Conservation (phyloP, 2,888 invertebrate species). For the Erpobdella octoculata region DNA sequence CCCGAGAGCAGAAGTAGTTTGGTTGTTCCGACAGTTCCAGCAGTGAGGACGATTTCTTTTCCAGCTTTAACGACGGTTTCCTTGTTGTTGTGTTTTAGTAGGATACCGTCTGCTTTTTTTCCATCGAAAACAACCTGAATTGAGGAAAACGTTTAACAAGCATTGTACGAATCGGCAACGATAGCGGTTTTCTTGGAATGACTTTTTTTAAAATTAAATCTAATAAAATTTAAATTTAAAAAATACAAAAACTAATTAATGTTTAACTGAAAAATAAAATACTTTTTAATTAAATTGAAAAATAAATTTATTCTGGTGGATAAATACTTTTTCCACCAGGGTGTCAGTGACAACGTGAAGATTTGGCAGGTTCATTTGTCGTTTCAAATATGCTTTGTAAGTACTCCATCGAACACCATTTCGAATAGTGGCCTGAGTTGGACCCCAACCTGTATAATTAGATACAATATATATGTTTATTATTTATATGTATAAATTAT, state of each 20-base stretch:
- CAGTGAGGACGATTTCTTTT: constrained; percentile 38
- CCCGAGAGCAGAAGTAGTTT: constrained; percentile 40
- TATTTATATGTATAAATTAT: too few species aligned
- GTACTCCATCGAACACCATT: constrained; percentile 37
- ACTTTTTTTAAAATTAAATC: neutral
- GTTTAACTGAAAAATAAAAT: neutral
- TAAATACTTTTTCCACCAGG: constrained; percentile 36
- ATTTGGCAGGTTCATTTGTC: constrained; percentile 35
- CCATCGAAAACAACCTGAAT: constrained; percentile 39
- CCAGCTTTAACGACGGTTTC: constrained; percentile 28
- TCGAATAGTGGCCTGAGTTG: constrained; percentile 38
- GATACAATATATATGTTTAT: too few species aligned
- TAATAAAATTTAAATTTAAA: neutral
- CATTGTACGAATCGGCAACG: neutral
- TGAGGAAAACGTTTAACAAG: neutral
- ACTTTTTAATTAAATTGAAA: neutral
- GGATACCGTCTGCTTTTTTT: constrained; percentile 36
- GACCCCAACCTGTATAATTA: constrained; percentile 35
- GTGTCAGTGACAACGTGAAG: constrained; percentile 36
- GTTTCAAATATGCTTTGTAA: constrained; percentile 37
- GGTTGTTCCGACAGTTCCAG: constrained; percentile 39
- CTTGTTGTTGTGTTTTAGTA: constrained; percentile 31
- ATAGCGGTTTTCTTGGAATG: neutral
- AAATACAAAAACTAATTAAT: neutral
- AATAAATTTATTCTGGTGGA: neutral